Base-by-base conservation (phyloP, 2,113 vertebrate species). In the Neotragus pygmaeus region DNA sequence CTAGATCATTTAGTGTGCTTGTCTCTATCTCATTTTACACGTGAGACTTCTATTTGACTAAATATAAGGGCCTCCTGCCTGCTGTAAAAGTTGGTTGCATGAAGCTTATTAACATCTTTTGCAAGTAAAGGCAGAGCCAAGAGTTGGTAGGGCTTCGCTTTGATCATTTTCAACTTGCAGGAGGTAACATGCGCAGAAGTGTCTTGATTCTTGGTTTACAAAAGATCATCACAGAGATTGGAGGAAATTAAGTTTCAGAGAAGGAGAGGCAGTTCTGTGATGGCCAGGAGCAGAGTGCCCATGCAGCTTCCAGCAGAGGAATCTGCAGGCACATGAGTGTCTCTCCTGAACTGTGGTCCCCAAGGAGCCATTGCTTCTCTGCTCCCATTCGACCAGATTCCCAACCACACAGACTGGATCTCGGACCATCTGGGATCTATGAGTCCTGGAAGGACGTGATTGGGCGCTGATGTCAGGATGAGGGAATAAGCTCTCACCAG, bases 401-500 rank as follows among this genome's bases (percentile, higher is more conserved):
- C 25, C 62, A 62, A 25, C 13, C 91, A 53, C 23, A 57, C 27
- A 49, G 15, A 33, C 13, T 27, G 43, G 66, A 45, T 47, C 6
- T 30, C 2, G 0, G 6, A 23, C 81, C 60, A 57, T 81, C 94
- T 64, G 88, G 66, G 53, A 17, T 58, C 47, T 0, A 2, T 12
- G 88, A 80, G 49, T 51, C 47, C n/a, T 4, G 62, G 14, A 43
- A 55, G 88, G 83, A 89, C 6, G 1, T 49, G 36, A 36, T 5
- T 39, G 90, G 88, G 47, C 4, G 3, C 84, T 83, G 66, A 87
- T 81, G 90, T 81, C 81, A 57, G 88, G 75, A 60, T 0, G 27
- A 84, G 36, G 60, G 66, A 70, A 90, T 51, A n/a, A 43, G 95
- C 96, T 98, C 91, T 97, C 95, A 87, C 93, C 90, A 96, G 98